phyloP scores from a whole-genome alignment of 2,113 vertebrate species.

The Accipiter cooperii region DNA sequence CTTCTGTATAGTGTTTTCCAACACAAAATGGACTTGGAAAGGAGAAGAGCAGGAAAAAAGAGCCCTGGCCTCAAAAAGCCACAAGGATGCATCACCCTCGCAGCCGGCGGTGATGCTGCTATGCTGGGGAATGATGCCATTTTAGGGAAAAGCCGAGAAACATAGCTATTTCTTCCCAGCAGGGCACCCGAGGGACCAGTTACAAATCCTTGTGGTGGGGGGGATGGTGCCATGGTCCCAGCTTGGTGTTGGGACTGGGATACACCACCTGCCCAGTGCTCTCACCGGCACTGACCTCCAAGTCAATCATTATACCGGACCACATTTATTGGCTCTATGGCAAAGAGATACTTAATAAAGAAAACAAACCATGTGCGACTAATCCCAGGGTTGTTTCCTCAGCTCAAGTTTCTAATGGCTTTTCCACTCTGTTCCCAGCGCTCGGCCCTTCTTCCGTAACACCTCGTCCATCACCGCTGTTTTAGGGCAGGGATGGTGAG shows the following conservation, averaged over 20 bases:
- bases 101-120: neutral
- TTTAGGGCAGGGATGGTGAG: neutral
- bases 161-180: neutral
- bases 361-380: neutral
- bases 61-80: neutral
- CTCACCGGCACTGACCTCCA: neutral
- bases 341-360: constrained; percentile 6
- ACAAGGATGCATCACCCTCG: neutral
- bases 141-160: neutral
- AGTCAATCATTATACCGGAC: neutral
- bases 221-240: rapidly evolving
- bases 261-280: neutral
- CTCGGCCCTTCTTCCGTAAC: neutral
- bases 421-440: neutral
- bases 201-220: neutral
- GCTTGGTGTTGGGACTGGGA: rapidly evolving
- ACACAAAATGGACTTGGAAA: neutral
- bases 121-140: rapidly evolving
- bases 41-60: neutral
- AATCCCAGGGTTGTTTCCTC: neutral
- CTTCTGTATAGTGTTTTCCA: rapidly evolving
- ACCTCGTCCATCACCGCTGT: neutral
- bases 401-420: constrained; percentile 8
- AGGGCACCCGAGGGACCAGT: rapidly evolving
- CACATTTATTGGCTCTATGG: neutral